A percentile compares a stretch with the other conserved stretches of the same genome.
phyloP scores from a whole-genome alignment of 2,797 vertebrate genomes.

The Falco naumanni region DNA sequence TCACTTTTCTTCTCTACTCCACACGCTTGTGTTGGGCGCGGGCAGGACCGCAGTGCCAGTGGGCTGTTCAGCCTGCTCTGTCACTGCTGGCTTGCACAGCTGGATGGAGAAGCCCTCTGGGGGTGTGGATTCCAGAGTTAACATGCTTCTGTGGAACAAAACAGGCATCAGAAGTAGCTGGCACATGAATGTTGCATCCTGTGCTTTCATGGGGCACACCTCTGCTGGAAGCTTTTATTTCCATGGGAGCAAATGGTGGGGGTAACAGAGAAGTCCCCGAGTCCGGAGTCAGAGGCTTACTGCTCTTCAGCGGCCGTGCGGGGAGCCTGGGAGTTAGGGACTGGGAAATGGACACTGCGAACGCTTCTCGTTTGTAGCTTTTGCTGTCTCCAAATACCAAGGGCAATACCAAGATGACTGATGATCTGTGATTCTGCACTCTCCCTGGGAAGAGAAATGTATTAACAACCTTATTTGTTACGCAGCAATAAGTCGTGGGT shows the following conservation, averaged over 20 bases:
- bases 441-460: neutral
- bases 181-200: neutral
- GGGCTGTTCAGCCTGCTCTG: neutral
- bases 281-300: neutral
- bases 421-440: neutral
- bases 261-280: neutral
- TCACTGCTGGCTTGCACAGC: neutral
- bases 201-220: neutral
- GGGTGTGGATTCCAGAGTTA: neutral
- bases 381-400: neutral
- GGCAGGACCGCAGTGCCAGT: neutral
- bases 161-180: neutral
- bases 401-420: neutral
- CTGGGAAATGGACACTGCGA: neutral
- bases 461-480: rapidly evolving
- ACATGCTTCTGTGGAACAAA: neutral
- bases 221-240: neutral
- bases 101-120: neutral
- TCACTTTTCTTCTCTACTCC: neutral
- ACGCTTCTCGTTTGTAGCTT: neutral
- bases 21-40: neutral
- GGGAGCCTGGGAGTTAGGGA: neutral
- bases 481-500: neutral
- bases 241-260: neutral
- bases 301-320: neutral